These are phyloP conservation scores for Sinopyrophorus schimmeli DNA, from an alignment of 2,888 invertebrate species.

Conservation along the genomic window DNA sequence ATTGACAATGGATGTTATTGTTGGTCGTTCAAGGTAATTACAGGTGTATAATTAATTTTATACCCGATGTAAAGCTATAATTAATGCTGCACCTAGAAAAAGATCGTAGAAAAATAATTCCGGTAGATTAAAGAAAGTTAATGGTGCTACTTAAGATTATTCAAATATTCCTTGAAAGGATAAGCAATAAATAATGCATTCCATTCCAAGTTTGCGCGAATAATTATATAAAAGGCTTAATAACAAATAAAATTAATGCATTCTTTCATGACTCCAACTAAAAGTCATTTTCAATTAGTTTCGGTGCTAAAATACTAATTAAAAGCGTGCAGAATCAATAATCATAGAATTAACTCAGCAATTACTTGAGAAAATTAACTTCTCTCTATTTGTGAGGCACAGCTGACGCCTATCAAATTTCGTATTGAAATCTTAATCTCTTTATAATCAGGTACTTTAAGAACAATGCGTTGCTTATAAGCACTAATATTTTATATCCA, in stretches of 20 bases:
- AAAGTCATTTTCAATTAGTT: slow-evolving; percentile 28
- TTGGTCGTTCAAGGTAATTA: slow-evolving; percentile 22
- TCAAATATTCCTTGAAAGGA: not conserved
- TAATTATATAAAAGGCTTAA: slow-evolving; percentile 17
- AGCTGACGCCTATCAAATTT: slow-evolving; percentile 20
- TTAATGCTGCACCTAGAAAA: slow-evolving; percentile 7
- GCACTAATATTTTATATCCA: not conserved
- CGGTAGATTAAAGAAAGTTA: no score
- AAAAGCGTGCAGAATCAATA: slow-evolving; percentile 28
- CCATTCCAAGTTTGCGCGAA: not conserved
- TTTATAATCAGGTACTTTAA: slow-evolving; percentile 16
- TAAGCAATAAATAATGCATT: not conserved
- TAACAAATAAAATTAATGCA: slow-evolving; percentile 18
- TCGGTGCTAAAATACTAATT: slow-evolving; percentile 26
- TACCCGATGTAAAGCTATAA: slow-evolving; percentile 18
- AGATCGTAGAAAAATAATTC: no score
- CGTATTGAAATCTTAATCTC: slow-evolving; percentile 25
- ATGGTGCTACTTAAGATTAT: not conserved
- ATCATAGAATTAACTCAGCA: slow-evolving; percentile 25
- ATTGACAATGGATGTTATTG: slow-evolving; percentile 22
- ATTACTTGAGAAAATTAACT: slow-evolving; percentile 30
- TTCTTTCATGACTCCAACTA: slow-evolving; percentile 19
- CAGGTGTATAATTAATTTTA: slow-evolving; percentile 23
- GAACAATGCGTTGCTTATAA: slow-evolving; percentile 7
- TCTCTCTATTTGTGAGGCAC: slow-evolving; percentile 22